Evolutionary conservation across 1,140 invertebrate species (phyloP).

Genomic region (Danaus plexippus): DNA sequence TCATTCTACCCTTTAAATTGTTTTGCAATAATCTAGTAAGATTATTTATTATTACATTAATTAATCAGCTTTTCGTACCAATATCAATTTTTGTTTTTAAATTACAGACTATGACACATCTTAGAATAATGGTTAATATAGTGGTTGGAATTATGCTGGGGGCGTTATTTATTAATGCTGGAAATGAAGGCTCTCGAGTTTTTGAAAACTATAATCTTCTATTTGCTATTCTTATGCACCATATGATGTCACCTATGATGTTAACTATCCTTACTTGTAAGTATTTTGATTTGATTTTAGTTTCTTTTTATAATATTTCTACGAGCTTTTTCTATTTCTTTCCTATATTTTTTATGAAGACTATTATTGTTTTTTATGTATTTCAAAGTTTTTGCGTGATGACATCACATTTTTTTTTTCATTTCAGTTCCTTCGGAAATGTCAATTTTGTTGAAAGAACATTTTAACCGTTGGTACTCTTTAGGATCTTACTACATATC

Average conservation of each 20-base stretch:
- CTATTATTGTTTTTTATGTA: too few species aligned
- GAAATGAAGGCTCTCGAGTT: conserved; percentile 80
- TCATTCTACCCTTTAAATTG: conserved; percentile 1
- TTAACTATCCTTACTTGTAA: conserved; percentile 86
- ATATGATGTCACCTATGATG: conserved; percentile 90
- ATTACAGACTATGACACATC: conserved; percentile 89
- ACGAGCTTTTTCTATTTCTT: too few species aligned
- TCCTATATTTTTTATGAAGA: too few species aligned
- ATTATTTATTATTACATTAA: too few species aligned
- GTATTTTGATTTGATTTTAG: conserved; percentile 32
- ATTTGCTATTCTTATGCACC: conserved; percentile 86
- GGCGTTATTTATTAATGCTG: conserved; percentile 78
- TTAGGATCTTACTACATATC: conserved; percentile 92
- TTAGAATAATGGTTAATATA: conserved; percentile 83
- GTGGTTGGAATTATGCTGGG: conserved; percentile 82
- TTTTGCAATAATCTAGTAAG: background rate
- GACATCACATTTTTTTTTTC: conserved; percentile 11
- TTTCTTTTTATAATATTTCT: too few species aligned
- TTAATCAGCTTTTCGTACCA: too few species aligned
- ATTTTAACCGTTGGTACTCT: conserved; percentile 97
- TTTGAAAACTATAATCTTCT: conserved; percentile 87
- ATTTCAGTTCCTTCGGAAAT: conserved; percentile 93
- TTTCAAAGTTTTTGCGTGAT: background rate
- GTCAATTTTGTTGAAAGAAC: conserved; percentile 91
- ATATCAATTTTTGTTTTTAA: background rate